A percentile compares a stretch with the other conserved stretches of the same genome.
phyloP scores from a whole-genome alignment of 2,888 invertebrate species.

The Stenolophus ochropezus region DNA sequence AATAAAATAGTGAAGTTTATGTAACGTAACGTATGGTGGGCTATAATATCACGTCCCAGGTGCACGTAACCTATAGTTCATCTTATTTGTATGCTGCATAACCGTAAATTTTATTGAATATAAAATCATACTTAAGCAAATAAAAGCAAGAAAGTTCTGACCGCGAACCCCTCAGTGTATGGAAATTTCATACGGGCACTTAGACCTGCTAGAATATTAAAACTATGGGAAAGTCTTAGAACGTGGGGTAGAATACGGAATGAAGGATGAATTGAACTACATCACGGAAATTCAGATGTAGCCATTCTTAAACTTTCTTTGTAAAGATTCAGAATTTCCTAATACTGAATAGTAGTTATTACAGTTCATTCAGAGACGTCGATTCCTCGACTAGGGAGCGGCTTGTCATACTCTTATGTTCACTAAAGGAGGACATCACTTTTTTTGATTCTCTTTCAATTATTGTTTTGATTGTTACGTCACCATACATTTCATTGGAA shows the following conservation, averaged over 20 bases:
- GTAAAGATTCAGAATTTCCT: neutral
- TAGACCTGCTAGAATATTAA: constrained; percentile 52
- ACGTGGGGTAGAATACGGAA: constrained; percentile 26
- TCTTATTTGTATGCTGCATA: neutral
- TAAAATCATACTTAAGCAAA: constrained; percentile 33
- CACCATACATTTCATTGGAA: no score
- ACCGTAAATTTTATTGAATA: constrained; percentile 31
- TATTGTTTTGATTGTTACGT: no score
- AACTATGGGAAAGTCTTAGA: constrained; percentile 40
- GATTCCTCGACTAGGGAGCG: no score
- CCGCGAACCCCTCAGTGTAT: constrained; percentile 17
- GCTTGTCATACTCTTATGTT: no score
- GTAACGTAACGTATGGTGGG: neutral
- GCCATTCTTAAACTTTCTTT: neutral
- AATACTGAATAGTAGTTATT: no score
- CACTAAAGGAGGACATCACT: no score
- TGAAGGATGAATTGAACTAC: neutral
- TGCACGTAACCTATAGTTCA: neutral
- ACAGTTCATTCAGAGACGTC: no score
- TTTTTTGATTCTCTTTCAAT: no score
- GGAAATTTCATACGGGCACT: constrained; percentile 31
- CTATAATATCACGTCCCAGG: neutral
- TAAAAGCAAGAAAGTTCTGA: neutral
- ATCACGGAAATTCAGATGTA: neutral
- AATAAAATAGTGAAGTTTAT: neutral